Conservation (phyloP, 2,888 invertebrate genomes). For the Coenonympha arcania region DNA sequence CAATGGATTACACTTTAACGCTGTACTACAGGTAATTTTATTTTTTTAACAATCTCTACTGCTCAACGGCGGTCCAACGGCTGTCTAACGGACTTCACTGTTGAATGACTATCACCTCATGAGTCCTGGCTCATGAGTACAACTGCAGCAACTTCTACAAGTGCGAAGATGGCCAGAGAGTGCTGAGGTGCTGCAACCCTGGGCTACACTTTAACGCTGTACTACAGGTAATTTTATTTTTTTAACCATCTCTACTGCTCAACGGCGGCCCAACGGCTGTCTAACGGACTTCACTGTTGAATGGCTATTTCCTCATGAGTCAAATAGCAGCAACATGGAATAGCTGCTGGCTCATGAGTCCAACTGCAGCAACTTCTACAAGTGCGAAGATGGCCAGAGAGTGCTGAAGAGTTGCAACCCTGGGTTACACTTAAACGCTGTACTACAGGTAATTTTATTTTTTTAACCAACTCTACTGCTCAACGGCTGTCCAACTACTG, state of each 20-base stretch:
- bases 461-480: no score
- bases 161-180: conserved; percentile 37
- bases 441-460: conserved; percentile 1
- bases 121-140: no score
- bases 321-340: no score
- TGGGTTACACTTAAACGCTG: conserved; percentile 10
- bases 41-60: no score
- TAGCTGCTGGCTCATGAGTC: conserved; percentile 38
- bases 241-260: no score
- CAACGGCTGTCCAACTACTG: conserved; percentile 32
- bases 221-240: conserved; percentile 1
- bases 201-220: conserved; percentile 10
- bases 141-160: no score
- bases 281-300: conserved; percentile 34
- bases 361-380: conserved; percentile 39
- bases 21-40: neutral
- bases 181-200: conserved; percentile 21
- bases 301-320: no score
- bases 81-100: conserved; percentile 34
- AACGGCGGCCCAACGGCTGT: no score
- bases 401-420: conserved; percentile 22
- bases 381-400: conserved; percentile 37
- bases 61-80: no score
- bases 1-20: conserved; percentile 11
- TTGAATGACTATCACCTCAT: conserved; percentile 38